Evolutionary conservation across 2,888 invertebrate species (phyloP), one percentile per base, ranked within the genome.

Genomic region (Trilocha varians): DNA sequence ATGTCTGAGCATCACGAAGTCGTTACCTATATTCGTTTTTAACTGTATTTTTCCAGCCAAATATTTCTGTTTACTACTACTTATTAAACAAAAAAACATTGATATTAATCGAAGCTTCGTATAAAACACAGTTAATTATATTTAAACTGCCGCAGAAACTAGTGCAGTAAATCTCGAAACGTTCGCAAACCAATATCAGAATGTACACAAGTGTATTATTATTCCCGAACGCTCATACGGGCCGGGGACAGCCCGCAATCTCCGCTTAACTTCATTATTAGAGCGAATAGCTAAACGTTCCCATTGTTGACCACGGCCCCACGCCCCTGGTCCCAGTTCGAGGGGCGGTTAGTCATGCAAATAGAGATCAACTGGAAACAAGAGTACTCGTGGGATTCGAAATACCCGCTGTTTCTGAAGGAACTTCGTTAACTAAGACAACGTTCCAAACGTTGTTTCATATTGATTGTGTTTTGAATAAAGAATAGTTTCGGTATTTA

Each of bases 211-310:
- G 64, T 58, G 62, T 61, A 53, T 54, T 55, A 16, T 25, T 25
- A 25, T 6, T 9, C 25, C 25, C 25, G 11, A 25, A 25, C 25
- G 25, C 11, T 39, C 34, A 35, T 38, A 40, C 42, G 36, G 32
- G 44, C 36, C 17, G 16, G 18, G 36, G 25, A 56, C 58, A 49
- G 50, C 54, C 70, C 70, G 69, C 78, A 84, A 83, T 80, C 80
- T 74, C 71, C 61, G 72, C 66, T 76, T 79, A 84, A 82, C 82
- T 83, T 79, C 78, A 77, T 84, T 84, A 83, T 66, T 69, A 66
- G 66, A 65, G 70, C 69, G 78, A 78, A 80, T 80, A 72, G 79
- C 79, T 79, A 77, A 83, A 77, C 76, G 78, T 66, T 78, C 62
- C 68, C 59, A 79, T 80, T 82, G 78, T 78, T 76, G 78, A 72